Conservation (phyloP, 2,113 vertebrate species). For the Smithornis capensis region DNA sequence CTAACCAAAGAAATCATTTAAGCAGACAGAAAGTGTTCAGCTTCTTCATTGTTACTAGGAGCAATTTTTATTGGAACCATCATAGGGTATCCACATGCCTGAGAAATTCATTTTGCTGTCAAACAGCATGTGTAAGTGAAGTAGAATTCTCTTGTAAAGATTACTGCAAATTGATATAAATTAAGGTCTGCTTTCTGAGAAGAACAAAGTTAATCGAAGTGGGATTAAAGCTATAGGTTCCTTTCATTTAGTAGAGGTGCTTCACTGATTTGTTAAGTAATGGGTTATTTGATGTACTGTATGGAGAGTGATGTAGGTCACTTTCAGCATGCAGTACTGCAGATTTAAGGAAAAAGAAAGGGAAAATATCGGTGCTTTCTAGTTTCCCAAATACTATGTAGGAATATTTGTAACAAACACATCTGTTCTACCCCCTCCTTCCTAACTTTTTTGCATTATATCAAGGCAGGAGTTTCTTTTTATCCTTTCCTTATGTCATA, state of each 20-base stretch:
- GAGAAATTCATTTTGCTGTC: constrained; percentile 74
- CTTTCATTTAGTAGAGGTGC: constrained; percentile 74
- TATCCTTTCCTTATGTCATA: background rate
- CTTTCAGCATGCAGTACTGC: constrained; percentile 59
- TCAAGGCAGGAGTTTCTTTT: background rate
- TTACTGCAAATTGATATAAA: constrained; percentile 88
- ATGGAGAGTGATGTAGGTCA: constrained; percentile 68
- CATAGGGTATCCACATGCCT: constrained; percentile 65
- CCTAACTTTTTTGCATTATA: background rate
- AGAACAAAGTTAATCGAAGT: constrained; percentile 83
- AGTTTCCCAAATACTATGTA: background rate
- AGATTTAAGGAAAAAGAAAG: constrained; percentile 20
- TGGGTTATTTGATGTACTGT: constrained; percentile 70
- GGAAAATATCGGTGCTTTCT: background rate
- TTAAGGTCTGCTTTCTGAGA: constrained; percentile 81
- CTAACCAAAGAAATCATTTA: constrained; percentile 68
- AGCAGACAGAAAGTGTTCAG: constrained; percentile 67
- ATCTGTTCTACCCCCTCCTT: background rate
- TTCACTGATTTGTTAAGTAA: constrained; percentile 77
- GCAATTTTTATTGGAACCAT: constrained; percentile 77
- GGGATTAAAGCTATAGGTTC: constrained; percentile 73
- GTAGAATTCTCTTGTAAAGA: constrained; percentile 72
- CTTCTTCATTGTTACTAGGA: constrained; percentile 61
- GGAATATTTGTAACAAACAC: background rate
- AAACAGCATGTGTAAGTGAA: constrained; percentile 68